Conservation (phyloP, 1,140 invertebrate species). For the Lepidurus apus region DNA sequence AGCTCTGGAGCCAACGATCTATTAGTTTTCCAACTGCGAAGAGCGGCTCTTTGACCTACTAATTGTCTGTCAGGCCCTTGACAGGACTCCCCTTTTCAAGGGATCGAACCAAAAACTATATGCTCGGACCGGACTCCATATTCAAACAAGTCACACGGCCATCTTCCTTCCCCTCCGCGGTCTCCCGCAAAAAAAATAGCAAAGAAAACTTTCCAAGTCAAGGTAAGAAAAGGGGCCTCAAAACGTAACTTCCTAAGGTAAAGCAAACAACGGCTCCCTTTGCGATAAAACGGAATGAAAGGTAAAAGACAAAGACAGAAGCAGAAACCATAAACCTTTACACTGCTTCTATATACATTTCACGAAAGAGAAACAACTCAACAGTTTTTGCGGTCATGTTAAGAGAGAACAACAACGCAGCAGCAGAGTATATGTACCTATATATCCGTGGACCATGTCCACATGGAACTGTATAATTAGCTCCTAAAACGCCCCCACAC, state of each 20-base stretch:
- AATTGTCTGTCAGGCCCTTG: constrained; percentile 18
- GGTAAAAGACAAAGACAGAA: not conserved
- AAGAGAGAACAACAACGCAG: not conserved
- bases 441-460: not conserved
- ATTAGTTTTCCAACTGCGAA: constrained; percentile 14
- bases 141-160: not conserved
- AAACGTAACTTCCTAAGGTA: not conserved
- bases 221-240: not conserved
- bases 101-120: too few relatives aligned
- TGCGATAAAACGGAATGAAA: not conserved
- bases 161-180: not conserved
- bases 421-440: not conserved
- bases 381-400: not conserved
- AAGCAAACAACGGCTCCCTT: not conserved
- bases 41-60: constrained; percentile 17
- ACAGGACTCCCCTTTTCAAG: not conserved
- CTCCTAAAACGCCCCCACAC: not conserved
- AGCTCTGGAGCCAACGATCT: not conserved
- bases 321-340: not conserved
- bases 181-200: not conserved
- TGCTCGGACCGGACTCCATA: not conserved
- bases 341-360: constrained; percentile 9
- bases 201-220: not conserved
- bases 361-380: not conserved
- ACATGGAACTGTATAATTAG: not conserved